Evolutionary conservation across 1,140 invertebrate genomes (phyloP).

Genomic region (Drepana arcuata): DNA sequence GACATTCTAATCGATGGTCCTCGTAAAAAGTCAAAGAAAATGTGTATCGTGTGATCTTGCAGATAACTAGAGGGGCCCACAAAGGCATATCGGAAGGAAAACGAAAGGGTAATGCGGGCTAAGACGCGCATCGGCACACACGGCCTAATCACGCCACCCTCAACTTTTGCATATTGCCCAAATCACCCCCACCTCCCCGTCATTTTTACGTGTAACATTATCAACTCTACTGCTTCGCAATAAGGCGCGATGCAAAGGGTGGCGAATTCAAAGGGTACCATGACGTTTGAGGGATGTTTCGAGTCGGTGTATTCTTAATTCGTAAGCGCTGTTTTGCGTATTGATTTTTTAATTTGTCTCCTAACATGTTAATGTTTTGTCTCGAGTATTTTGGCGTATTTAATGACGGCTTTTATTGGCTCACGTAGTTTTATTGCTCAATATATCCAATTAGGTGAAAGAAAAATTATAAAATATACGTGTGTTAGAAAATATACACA

Average conservation of each 20-base stretch:
- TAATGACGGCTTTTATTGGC: no score
- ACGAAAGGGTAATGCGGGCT: conserved; percentile 69
- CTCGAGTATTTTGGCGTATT: no score
- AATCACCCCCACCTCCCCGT: conserved; percentile 56
- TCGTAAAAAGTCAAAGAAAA: no score
- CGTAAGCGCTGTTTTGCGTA: conserved; percentile 54
- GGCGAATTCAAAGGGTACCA: conserved; percentile 43
- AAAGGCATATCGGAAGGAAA: conserved; percentile 69
- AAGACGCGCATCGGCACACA: conserved; percentile 69
- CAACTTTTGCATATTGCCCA: conserved; percentile 67
- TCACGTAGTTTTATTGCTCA: no score
- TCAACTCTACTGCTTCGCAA: no score
- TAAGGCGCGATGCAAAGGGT: no score
- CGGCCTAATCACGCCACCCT: conserved; percentile 60
- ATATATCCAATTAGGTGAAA: no score
- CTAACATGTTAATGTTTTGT: no score
- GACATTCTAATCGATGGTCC: no score
- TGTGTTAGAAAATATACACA: no score
- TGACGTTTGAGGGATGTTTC: conserved; percentile 61
- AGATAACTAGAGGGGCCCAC: conserved; percentile 53
- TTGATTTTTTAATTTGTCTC: conserved; percentile 63
- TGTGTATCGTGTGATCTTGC: conserved; percentile 54
- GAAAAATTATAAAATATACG: no score
- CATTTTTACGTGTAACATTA: no score
- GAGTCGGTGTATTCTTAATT: conserved; percentile 45